Evolutionary conservation across 2,113 vertebrate genomes (phyloP).

Genomic region (Turdus rufiventris): DNA sequence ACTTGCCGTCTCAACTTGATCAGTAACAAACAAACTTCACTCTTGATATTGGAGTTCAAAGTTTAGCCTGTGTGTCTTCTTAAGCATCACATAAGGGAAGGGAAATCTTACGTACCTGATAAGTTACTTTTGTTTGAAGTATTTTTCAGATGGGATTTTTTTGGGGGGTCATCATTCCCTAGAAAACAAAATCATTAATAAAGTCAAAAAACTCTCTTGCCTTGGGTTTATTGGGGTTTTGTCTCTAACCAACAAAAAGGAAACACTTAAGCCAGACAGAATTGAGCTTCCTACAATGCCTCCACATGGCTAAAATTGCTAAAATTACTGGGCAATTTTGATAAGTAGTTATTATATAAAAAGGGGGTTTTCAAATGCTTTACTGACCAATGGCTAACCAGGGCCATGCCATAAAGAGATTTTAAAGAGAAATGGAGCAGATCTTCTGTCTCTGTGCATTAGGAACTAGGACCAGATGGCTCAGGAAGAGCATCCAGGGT

Average conservation of each 20-base stretch:
- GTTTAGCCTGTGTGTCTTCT: neutral
- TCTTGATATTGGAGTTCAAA: neutral
- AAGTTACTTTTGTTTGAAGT: neutral
- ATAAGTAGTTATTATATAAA: neutral
- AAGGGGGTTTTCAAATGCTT: neutral
- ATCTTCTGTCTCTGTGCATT: neutral
- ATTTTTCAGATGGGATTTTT: neutral
- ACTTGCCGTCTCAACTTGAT: neutral
- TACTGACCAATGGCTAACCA: conserved; percentile 3
- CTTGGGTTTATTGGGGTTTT: neutral
- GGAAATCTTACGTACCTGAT: neutral
- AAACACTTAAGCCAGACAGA: neutral
- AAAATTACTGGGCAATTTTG: neutral
- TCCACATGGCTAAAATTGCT: neutral
- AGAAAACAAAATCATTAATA: neutral
- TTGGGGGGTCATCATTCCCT: accelerated
- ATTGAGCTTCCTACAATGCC: neutral
- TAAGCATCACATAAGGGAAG: neutral
- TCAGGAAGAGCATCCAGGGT: neutral
- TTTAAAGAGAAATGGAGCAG: conserved; percentile 16
- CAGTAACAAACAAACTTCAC: neutral
- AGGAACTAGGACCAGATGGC: neutral
- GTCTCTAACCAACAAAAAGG: neutral
- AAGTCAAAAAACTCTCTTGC: neutral
- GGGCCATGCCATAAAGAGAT: neutral